Evolutionary conservation across 37 sponge, comb jelly and placozoan species (phyloP).

Genomic region (Eunapius fragilis): DNA sequence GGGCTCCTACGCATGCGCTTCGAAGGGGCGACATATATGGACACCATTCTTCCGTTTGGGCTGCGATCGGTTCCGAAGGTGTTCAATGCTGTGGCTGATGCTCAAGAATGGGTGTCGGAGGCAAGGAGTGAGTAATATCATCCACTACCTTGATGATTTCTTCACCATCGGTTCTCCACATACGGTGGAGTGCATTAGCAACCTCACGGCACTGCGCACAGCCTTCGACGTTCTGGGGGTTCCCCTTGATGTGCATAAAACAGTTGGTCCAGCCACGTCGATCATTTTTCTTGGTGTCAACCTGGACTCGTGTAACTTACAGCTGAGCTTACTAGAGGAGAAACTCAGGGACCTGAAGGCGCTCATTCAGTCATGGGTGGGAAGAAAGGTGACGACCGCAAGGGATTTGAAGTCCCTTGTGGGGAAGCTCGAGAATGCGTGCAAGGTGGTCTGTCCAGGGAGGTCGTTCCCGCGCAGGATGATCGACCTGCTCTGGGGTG

Average conservation of each 20-base stretch:
- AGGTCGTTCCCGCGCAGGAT: conserved; percentile 16
- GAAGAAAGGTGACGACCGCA: not conserved
- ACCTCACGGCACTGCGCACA: not conserved
- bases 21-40: not conserved
- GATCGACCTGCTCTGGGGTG: conserved; percentile 6
- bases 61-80: conserved; percentile 32
- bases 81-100: conserved; percentile 45
- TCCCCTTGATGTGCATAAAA: conserved; percentile 31
- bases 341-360: conserved; percentile 25
- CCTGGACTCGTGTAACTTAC: conserved; percentile 10
- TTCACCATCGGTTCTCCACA: conserved; percentile 18
- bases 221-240: conserved; percentile 3
- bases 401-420: conserved; percentile 22
- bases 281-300: conserved; percentile 19
- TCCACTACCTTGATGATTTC: conserved; percentile 53
- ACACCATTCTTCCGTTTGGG: conserved; percentile 22
- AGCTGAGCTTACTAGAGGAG: conserved; percentile 15
- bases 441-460: conserved; percentile 28
- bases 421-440: conserved; percentile 19
- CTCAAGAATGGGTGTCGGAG: conserved; percentile 9
- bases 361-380: not conserved
- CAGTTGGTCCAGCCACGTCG: conserved; percentile 25
- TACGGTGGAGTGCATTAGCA: conserved; percentile 1
- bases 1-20: not conserved
- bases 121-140: not conserved